Conservation (phyloP, 1,140 invertebrate genomes). For the Drosophila sturtevanti region DNA sequence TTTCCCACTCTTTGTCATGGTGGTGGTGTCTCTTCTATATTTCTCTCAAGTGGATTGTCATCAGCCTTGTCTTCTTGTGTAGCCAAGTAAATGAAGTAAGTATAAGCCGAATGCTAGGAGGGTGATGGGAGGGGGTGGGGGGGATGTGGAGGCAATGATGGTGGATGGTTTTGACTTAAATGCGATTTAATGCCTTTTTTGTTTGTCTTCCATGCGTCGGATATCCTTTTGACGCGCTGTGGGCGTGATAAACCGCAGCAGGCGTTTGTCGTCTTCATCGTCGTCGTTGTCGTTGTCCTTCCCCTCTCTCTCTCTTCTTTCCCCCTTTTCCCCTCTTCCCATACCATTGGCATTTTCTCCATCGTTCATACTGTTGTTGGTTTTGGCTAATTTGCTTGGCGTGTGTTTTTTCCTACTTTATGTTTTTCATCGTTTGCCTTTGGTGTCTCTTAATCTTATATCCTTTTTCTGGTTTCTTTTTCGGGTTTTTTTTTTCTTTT, state of each 20-base stretch:
- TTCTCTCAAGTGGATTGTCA: slow-evolving; percentile 46
- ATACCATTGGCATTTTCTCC: background rate
- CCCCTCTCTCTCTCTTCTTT: background rate
- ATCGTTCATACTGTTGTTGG: slow-evolving; percentile 5
- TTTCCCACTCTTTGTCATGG: background rate
- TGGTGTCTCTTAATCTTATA: slow-evolving; percentile 77
- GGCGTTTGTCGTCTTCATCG: slow-evolving; percentile 21
- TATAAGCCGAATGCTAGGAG: slow-evolving; percentile 29
- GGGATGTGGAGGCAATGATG: background rate
- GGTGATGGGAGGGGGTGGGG: slow-evolving; percentile 38
- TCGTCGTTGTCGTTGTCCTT: slow-evolving; percentile 16
- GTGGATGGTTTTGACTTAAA: slow-evolving; percentile 62
- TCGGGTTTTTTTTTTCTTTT: slow-evolving; percentile 35
- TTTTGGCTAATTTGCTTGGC: slow-evolving; percentile 69
- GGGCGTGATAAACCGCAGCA: slow-evolving; percentile 75
- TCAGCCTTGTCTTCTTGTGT: slow-evolving; percentile 36
- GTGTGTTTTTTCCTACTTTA: slow-evolving; percentile 54
- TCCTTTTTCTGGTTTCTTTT: slow-evolving; percentile 47
- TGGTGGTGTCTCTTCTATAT: slow-evolving; percentile 25
- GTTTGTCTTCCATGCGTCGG: slow-evolving; percentile 80
- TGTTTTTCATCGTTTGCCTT: slow-evolving; percentile 57
- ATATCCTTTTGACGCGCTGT: slow-evolving; percentile 69
- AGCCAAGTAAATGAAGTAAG: slow-evolving; percentile 35
- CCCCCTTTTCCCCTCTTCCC: background rate
- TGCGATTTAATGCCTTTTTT: slow-evolving; percentile 81